These are phyloP conservation scores for Suricata suricatta DNA, from an alignment of 2,113 vertebrate genomes.

Conservation along the genomic window DNA sequence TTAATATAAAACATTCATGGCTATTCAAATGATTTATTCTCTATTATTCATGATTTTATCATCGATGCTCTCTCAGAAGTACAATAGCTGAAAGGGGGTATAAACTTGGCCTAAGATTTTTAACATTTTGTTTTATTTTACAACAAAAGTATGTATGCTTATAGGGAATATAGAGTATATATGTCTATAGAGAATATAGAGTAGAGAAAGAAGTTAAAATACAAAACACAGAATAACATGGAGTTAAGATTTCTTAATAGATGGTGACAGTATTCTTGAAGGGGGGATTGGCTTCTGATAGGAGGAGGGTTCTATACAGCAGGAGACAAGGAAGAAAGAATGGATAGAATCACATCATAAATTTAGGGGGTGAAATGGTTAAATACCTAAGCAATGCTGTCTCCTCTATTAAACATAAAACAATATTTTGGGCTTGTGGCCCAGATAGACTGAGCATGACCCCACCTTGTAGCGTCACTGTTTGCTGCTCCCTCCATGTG, in stretches of 20 bases:
- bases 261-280: not conserved
- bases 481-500: not conserved
- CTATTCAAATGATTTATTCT: not conserved
- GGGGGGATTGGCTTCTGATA: not conserved
- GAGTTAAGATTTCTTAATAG: not conserved
- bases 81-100: not conserved
- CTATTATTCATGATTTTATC: not conserved
- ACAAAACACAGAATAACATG: not conserved
- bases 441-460: not conserved
- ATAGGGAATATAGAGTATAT: not conserved
- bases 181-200: not conserved
- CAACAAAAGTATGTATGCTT: not conserved
- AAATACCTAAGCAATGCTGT: not conserved
- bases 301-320: no score
- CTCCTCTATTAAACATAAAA: not conserved
- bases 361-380: not conserved
- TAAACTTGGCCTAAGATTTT: not conserved
- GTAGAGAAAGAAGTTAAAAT: not conserved
- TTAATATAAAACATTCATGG: not conserved
- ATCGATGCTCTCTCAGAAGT: not conserved
- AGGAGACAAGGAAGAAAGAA: not conserved
- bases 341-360: not conserved
- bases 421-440: not conserved
- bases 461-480: no score
- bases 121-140: not conserved